Conservation (phyloP, 2,888 invertebrate species). For the Drosophila atripex region DNA sequence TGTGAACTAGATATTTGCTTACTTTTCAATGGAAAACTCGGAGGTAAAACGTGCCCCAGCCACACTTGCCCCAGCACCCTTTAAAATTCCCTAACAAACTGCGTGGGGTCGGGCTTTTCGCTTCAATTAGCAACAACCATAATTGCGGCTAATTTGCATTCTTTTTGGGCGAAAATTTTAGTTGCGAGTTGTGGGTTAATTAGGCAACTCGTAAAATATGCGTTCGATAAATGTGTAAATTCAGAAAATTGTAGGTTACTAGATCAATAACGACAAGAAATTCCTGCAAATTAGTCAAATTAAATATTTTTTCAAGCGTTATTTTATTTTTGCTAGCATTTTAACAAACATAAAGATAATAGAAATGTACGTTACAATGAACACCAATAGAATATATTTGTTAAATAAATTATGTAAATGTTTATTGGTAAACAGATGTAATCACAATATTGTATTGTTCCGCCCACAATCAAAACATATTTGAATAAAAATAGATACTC, state of each 20-base stretch:
- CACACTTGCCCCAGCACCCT: conserved; percentile 16
- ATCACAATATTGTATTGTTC: conserved; percentile 21
- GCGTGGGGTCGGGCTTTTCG: conserved; percentile 23
- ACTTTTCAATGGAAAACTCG: conserved; percentile 31
- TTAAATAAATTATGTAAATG: conserved; percentile 3
- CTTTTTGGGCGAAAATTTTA: conserved; percentile 41
- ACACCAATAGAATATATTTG: not conserved
- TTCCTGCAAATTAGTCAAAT: not conserved
- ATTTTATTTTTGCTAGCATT: too few species aligned
- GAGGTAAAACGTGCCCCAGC: conserved; percentile 9
- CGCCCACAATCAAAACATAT: conserved; percentile 18
- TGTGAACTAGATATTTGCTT: conserved; percentile 29
- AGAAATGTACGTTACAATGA: not conserved
- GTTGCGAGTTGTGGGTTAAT: conserved; percentile 31
- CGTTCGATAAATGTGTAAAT: conserved; percentile 40
- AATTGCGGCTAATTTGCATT: conserved; percentile 38
- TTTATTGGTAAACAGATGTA: conserved; percentile 8
- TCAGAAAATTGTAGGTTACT: conserved; percentile 21
- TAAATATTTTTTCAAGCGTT: too few species aligned
- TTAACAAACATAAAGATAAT: not conserved
- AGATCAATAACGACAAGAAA: conserved; percentile 4
- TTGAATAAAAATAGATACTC: conserved; percentile 23
- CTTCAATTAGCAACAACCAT: conserved; percentile 39
- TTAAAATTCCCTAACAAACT: conserved; percentile 20
- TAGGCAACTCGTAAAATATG: conserved; percentile 35